Evolutionary conservation across 2,113 vertebrate genomes (phyloP), one percentile per base, ranked within the genome.

Genomic region (Zootoca vivipara): DNA sequence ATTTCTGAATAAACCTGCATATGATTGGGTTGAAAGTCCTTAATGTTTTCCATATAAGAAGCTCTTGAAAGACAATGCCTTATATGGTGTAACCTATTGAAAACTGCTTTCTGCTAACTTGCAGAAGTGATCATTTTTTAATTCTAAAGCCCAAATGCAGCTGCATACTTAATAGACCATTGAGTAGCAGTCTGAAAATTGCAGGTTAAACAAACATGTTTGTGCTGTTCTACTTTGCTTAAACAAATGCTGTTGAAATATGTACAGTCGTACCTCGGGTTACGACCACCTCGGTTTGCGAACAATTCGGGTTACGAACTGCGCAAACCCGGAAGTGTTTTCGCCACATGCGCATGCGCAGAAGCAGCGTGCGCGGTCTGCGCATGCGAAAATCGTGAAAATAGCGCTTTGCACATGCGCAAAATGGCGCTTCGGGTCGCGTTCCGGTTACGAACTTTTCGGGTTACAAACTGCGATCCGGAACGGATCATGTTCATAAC

Each of bases 101-200:
- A 74, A 5, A 7, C 16, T 74, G 16, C n/a, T 74, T 35, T 74
- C 33, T 20, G 7, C 16, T 35, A 13, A 74, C 72, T 74, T 38
- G 38, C 38, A 77, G 74, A 77, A 77, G 74, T n/a, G n/a, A 28
- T 26, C 3, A n/a, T 22, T 26, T 28, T 77, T 42, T 77, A 24
- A 77, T 77, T 26, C 22, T 89, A 28, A 73, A 87, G 69, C 78
- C 33, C 79, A 30, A 77, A 26, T 85, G 56, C 64, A 82, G 15
- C 65, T 40, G 28, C 78, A 89, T 84, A 20, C 15, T 90, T 30
- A 75, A 90, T 67, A 82, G 82, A 40, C 83, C 74, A 77, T 10
- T 40, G 38, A 77, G 20, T 42, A 78, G 40, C 75, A 89, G 83
- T 28, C 2, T 10, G 30, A 22, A 69, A 80, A 1, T 65, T 69